Percentiles rank a stretch among this genome's conserved stretches.
Evolutionary conservation across 2,888 invertebrate species (phyloP).

Genomic region (Himalopsyche anomala): DNA sequence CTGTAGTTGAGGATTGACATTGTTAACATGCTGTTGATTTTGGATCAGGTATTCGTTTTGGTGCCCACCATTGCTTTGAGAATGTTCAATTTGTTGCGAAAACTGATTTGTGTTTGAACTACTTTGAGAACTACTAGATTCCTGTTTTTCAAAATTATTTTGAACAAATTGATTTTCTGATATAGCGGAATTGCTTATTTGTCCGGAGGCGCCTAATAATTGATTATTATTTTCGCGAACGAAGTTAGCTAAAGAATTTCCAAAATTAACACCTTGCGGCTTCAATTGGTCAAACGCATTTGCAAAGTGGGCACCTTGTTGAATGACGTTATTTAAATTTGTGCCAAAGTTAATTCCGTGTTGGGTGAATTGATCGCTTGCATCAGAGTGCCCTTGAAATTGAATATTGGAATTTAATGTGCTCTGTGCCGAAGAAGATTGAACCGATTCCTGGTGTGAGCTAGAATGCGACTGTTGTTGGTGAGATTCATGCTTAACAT

Average conservation of each 20-base stretch:
- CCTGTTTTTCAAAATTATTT: not conserved
- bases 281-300: not conserved
- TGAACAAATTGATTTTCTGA: not conserved
- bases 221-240: not conserved
- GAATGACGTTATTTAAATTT: not conserved
- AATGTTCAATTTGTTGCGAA: not conserved
- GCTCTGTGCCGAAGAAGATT: not conserved
- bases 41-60: not conserved
- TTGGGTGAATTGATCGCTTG: not conserved
- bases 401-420: not conserved
- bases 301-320: conserved; percentile 15
- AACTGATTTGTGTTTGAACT: conserved; percentile 13
- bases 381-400: not conserved
- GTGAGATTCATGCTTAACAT: conserved; percentile 74
- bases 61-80: not conserved
- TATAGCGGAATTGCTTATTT: not conserved
- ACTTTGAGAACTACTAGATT: not conserved
- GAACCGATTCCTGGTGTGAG: not conserved
- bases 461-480: conserved; percentile 69
- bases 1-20: not conserved
- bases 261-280: conserved; percentile 20
- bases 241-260: not conserved
- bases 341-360: not conserved
- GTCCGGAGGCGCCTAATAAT: not conserved
- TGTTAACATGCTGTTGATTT: conserved; percentile 37